Evolutionary conservation across 35 echinoderm and acorn worm species (phyloP), one percentile per base, ranked within the genome.

Genomic region (Ptychodera flava): DNA sequence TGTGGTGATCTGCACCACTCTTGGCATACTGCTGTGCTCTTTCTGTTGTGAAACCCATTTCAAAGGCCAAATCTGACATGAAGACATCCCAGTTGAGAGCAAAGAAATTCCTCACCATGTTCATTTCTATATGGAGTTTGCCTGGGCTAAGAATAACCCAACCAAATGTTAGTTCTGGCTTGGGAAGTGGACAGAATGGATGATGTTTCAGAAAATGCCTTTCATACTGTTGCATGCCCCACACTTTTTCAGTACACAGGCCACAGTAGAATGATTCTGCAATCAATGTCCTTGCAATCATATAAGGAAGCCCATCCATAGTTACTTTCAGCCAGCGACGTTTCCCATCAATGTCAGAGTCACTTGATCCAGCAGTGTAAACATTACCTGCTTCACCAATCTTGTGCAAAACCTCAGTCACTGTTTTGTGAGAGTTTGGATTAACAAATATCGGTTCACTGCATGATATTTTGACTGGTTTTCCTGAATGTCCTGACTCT

Each of bases 31-130:
- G 35, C 33, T 86, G 85, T 2, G 85, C 85, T 53, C 30, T 77
- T 32, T 86, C 85, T 31, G 85, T 79, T 34, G 27, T 37, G 31
- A 86, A 86, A 45, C 85, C 85, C 35, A 86, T 64, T 37, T 31
- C 33, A n/a, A 29, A 53, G 33, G 45, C 85, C 53, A 86, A 77
- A n/a, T 86, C 85, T 79, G 35, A 53, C 36, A 86, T 30, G 16
- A 53, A 77, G 10, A 53, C 53, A 35, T 76, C 85, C 45, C 85
- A 88, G 78, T 88, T 88, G 30, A 88, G 31, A 32, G 78, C 30
- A 37, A 88, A 81, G 78, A 82, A 88, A 32, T 78, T 82, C 36
- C 33, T 88, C 0, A 88, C 79, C 87, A 88, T 88, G 37, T 88
- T 88, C 87, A 88, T 88, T 37, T 88, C 87, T 27, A 75, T 32